A percentile compares a stretch with the other conserved stretches of the same genome.
Conservation (phyloP, 2,113 vertebrate genomes). For the Paradoxurus hermaphroditus region DNA sequence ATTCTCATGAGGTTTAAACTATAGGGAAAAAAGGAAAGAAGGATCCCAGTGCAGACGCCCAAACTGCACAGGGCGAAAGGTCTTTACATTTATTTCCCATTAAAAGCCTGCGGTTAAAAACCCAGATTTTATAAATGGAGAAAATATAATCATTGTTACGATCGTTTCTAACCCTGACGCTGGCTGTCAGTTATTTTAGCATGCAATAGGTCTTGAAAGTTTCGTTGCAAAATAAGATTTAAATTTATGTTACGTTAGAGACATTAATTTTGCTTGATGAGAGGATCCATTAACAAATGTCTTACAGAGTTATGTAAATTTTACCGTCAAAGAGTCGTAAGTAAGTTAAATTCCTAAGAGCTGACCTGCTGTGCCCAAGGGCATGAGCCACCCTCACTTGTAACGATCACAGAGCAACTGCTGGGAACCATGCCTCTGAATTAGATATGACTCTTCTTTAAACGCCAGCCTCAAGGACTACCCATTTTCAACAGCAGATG, state of each 20-base stretch:
- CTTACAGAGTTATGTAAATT: background rate
- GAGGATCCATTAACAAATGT: background rate
- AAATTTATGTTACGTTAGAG: background rate
- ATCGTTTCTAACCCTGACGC: background rate
- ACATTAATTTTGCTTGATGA: background rate
- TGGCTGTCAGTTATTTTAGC: background rate
- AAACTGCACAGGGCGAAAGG: background rate
- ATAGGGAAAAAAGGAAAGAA: background rate
- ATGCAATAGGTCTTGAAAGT: background rate
- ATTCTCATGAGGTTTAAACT: background rate
- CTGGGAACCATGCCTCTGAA: background rate
- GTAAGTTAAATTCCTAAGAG: background rate
- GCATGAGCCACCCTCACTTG: background rate
- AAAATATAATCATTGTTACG: background rate
- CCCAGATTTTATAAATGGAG: background rate
- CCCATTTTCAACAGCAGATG: background rate
- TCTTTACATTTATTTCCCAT: background rate
- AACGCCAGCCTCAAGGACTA: background rate
- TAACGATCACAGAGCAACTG: background rate
- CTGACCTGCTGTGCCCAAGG: background rate
- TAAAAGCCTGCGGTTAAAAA: background rate
- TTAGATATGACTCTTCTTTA: background rate
- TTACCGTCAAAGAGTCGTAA: background rate
- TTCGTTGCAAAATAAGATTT: background rate
- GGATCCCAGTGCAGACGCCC: background rate